Conservation (phyloP, 2,888 invertebrate genomes). For the Tiliacea aurago region DNA sequence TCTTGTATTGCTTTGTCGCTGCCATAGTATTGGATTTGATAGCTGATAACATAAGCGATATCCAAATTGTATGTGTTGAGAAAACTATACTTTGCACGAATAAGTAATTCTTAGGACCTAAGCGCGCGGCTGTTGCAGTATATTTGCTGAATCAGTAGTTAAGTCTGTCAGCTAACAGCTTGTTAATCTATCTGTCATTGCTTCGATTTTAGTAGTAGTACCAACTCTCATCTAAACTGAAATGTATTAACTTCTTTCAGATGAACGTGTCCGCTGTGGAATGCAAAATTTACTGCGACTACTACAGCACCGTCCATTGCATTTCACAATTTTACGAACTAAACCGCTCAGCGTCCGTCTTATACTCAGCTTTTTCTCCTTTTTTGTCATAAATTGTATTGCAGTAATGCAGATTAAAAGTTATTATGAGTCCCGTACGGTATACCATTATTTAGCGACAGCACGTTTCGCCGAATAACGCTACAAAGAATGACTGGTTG, state of each 20-base stretch:
- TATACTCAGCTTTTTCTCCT: slow-evolving; percentile 12
- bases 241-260: slow-evolving; percentile 2
- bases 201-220: no score
- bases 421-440: no score
- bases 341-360: not conserved
- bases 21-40: slow-evolving; percentile 18
- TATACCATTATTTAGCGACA: no score
- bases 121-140: no score
- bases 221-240: no score
- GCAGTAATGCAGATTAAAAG: not conserved
- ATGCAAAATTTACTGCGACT: no score
- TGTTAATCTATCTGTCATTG: no score
- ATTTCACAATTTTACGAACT: not conserved
- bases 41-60: not conserved
- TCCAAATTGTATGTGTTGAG: slow-evolving; percentile 22
- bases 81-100: slow-evolving; percentile 15
- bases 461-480: no score
- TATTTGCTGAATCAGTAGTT: no score
- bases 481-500: no score
- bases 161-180: no score
- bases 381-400: slow-evolving; percentile 16
- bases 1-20: no score
- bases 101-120: not conserved
- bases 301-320: slow-evolving; percentile 9
- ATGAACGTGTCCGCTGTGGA: slow-evolving; percentile 5